Evolutionary conservation across 1,140 invertebrate species (phyloP), one percentile per base, ranked within the genome.

Genomic region (Steinernema feltiae): DNA sequence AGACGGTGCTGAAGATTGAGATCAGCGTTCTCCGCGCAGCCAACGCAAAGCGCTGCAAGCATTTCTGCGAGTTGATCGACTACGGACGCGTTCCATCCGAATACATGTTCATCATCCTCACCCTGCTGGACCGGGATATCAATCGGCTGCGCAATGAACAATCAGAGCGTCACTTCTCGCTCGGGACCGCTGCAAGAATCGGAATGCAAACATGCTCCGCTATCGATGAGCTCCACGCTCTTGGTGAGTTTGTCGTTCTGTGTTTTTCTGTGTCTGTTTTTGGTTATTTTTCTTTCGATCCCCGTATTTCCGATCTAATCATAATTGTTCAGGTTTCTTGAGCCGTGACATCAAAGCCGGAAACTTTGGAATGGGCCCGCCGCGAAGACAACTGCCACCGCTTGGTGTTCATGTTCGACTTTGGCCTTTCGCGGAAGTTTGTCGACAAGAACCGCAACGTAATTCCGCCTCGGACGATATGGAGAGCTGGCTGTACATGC

Each of bases 401-500:
- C 30, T 53, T 73, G 32, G 24, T 73, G 2, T 74, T 80, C 32
- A 80, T 80, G 48, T 73, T 70, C 35, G 71, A 73, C 32, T 80
- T 80, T 41, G 72, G 75, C 7, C 31, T 76, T 18, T 70, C 74
- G 2, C 35, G 75, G 15, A 71, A 78, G 30, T 74, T 73, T 29
- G 32, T 76, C 17, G 75, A 75, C 63, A 72, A 82, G 46, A 76
- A 77, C 27, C 41, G 70, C 15, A 74, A 80, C 32, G 15, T 83
- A 1, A 27, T 81, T 1, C 73, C 76, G n/a, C 32, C 79, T 18
- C 35, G 82, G 79, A 80, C 69, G 79, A 80, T 63, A 24, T 80
- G 74, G 75, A 79, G 30, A 77, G 75, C 32, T 76, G 79, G 82
- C 76, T 84, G 30, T 83, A 83, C 75, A 83, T 78, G 74, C 29